Percentiles rank a stretch among this genome's conserved stretches.
Evolutionary conservation across 2,797 vertebrate genomes (phyloP).

Genomic region (Pipistrellus nathusii): DNA sequence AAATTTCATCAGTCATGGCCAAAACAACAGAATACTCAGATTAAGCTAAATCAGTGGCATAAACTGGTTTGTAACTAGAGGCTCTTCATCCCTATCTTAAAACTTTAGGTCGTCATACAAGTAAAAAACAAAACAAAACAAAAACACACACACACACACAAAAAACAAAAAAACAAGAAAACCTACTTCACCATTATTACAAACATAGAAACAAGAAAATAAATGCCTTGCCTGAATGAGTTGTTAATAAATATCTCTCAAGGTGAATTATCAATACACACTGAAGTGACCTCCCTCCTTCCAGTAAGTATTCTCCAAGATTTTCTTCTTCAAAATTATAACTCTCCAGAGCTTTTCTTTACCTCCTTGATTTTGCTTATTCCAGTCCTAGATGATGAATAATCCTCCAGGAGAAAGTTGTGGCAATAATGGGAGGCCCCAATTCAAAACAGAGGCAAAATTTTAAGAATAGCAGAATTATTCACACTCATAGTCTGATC

Average conservation of each 20-base stretch:
- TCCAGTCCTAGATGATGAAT: not conserved
- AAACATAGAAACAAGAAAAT: not conserved
- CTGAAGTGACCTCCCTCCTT: not conserved
- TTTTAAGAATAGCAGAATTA: not conserved
- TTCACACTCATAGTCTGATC: not conserved
- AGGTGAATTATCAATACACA: not conserved
- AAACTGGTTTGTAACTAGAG: not conserved
- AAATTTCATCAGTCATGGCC: not conserved
- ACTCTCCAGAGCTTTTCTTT: not conserved
- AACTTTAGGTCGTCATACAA: not conserved
- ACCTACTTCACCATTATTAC: not conserved
- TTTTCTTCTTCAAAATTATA: not conserved
- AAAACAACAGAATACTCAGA: not conserved
- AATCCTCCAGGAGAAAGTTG: slow-evolving; percentile 15
- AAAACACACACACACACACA: not conserved
- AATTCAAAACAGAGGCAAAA: slow-evolving; percentile 19
- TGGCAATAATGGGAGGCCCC: not conserved
- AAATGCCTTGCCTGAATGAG: not conserved
- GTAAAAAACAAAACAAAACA: not conserved
- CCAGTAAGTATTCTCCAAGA: not conserved
- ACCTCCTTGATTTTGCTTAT: slow-evolving; percentile 15
- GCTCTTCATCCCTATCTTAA: slow-evolving; percentile 24
- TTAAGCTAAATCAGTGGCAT: not conserved
- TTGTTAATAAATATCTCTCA: slow-evolving; percentile 28
- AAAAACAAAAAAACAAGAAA: not conserved